phyloP scores from a whole-genome alignment of 2,797 vertebrate species.

The Catostomus latipinnis region DNA sequence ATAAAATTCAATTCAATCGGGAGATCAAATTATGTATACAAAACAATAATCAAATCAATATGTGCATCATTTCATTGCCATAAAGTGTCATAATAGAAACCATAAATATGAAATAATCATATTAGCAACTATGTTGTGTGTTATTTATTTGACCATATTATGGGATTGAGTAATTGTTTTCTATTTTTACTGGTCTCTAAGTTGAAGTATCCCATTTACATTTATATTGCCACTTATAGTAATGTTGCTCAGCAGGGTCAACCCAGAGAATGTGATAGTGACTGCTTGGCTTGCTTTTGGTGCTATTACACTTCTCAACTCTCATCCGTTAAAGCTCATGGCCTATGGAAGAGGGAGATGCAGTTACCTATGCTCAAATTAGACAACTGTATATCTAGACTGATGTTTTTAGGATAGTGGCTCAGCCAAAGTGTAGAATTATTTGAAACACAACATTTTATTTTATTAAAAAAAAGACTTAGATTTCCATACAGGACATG shows the following conservation, averaged over 20 bases:
- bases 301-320: conserved; percentile 26
- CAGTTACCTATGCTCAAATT: neutral
- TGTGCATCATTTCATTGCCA: conserved; percentile 38
- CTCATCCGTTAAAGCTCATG: conserved; percentile 14
- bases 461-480: neutral
- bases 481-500: neutral
- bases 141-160: conserved; percentile 50
- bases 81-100: conserved; percentile 41
- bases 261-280: conserved; percentile 27
- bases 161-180: conserved; percentile 57
- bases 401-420: neutral
- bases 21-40: conserved; percentile 42
- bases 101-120: conserved; percentile 53
- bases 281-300: conserved; percentile 33
- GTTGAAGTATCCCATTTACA: conserved; percentile 59
- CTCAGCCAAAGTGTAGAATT: neutral
- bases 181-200: conserved; percentile 45
- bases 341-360: conserved; percentile 9
- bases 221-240: conserved; percentile 61
- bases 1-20: conserved; percentile 12
- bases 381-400: neutral
- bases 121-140: conserved; percentile 37
- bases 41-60: conserved; percentile 41
- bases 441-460: neutral
- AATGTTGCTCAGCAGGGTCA: conserved; percentile 52